Evolutionary conservation across 64 coral and sea anemone species (phyloP), one percentile per base, ranked within the genome.

Genomic region (Stichodactyla mertensii): DNA sequence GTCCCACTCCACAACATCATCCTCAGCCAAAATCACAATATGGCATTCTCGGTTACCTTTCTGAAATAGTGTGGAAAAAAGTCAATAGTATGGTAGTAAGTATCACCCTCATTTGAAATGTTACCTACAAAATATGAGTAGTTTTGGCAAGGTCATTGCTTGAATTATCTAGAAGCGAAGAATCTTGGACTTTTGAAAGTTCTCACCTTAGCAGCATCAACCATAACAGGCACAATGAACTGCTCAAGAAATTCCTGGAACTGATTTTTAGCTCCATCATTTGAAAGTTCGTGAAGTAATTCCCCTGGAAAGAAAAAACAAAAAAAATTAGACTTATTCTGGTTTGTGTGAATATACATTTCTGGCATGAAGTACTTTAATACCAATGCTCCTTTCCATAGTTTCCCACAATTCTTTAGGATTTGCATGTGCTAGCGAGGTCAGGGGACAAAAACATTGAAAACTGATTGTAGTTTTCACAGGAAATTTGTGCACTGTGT

Each of bases 1-100:
- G 19, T 98, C 96, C 96, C 96, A 98, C 14, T 98, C 96, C n/a
- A 98, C 91, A n/a, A 98, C 78, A 89, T 98, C 96, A 90, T 98
- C 96, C 80, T 98, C 93, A 78, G 92, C 89, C n/a, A 98, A 74
- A 69, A 98, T 89, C 13, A 98, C 96, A 51, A 98, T 98, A 52
- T 95, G 96, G 16, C 96, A 98, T 74, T 98, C 96, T 7, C 96
- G 83, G 81, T 92, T 88, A 67, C 96, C 96, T 94, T 95, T 98
- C 96, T 98, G 52, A 7, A 89, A 91, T n/a, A 36, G 62, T 66
- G 18, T 7, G 22, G 60, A 66, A 66, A 66, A 66, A 3, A 5
- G 20, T 22, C 16, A 52, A 24, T 14, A 55, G 20, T 55, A 88
- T 4, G 4, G 6, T n/a, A 6, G 6, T n/a, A 6, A 7, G 7